These are phyloP conservation scores for Linhomoeus sp. DNA, from an alignment of 2,888 invertebrate genomes.

Conservation along the genomic window DNA sequence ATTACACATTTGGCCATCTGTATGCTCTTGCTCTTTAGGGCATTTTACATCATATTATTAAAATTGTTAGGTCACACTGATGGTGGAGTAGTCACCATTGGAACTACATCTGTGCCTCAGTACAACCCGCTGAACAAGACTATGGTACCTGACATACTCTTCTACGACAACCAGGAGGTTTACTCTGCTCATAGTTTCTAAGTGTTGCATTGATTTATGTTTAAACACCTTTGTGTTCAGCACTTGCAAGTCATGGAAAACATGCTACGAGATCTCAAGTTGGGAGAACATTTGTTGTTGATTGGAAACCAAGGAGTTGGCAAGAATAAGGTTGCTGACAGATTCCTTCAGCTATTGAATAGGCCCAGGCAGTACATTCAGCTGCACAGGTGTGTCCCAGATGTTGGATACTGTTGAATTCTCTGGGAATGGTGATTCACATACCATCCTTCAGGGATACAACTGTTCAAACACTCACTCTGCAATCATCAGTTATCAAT, in stretches of 20 bases:
- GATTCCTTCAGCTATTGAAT: slow-evolving; percentile 64
- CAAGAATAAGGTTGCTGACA: slow-evolving; percentile 84
- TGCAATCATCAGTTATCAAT: slow-evolving; percentile 70
- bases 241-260: slow-evolving; percentile 65
- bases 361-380: slow-evolving; percentile 85
- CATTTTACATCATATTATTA: too few species aligned
- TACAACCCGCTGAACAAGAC: slow-evolving; percentile 45
- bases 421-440: too few species aligned
- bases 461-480: slow-evolving; percentile 73
- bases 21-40: too few species aligned
- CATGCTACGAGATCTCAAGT: slow-evolving; percentile 63
- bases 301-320: slow-evolving; percentile 97
- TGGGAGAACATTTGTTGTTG: slow-evolving; percentile 72
- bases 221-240: slow-evolving; percentile 30
- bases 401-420: too few species aligned
- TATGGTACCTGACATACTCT: slow-evolving; percentile 79
- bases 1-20: too few species aligned
- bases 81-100: slow-evolving; percentile 39
- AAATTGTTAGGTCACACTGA: too few species aligned
- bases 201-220: too few species aligned
- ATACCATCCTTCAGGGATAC: slow-evolving; percentile 67
- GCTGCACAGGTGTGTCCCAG: slow-evolving; percentile 49
- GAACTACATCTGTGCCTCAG: slow-evolving; percentile 45
- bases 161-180: slow-evolving; percentile 70
- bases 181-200: not conserved